These are phyloP conservation scores for Ferdinandea cuprea DNA, from an alignment of 2,888 invertebrate species.

Conservation along the genomic window DNA sequence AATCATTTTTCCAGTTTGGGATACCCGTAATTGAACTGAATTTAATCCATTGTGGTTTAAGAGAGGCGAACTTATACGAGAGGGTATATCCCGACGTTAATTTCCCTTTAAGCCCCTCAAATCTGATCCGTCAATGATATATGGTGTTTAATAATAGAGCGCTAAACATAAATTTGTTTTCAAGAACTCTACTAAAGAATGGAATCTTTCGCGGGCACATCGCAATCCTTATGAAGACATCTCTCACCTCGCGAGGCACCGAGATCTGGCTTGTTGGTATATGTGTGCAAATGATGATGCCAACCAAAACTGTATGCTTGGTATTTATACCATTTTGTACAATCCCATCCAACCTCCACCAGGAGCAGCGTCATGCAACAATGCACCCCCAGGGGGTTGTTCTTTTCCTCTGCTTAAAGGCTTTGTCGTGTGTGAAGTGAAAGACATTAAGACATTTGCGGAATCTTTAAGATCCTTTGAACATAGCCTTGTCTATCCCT, in stretches of 20 bases:
- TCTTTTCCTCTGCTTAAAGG: slow-evolving; percentile 8
- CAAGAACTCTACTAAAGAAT: slow-evolving; percentile 51
- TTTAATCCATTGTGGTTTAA: slow-evolving; percentile 41
- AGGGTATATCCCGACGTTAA: slow-evolving; percentile 62
- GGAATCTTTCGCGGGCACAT: slow-evolving; percentile 49
- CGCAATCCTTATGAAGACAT: slow-evolving; percentile 56
- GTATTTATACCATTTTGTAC: slow-evolving; percentile 57
- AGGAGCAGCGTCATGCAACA: slow-evolving; percentile 58
- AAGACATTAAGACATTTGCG: slow-evolving; percentile 68
- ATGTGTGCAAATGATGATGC: slow-evolving; percentile 47
- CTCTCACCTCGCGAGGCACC: slow-evolving; percentile 47
- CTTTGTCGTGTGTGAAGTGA: slow-evolving; percentile 18
- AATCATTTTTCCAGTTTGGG: slow-evolving; percentile 46
- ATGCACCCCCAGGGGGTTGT: slow-evolving; percentile 57
- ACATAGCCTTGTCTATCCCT: slow-evolving; percentile 27
- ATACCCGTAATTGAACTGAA: slow-evolving; percentile 68
- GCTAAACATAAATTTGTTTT: slow-evolving; percentile 71
- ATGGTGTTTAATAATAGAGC: slow-evolving; percentile 75
- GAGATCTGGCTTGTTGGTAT: slow-evolving; percentile 12
- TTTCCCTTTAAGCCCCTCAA: slow-evolving; percentile 69
- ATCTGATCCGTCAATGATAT: slow-evolving; percentile 73
- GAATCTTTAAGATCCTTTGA: slow-evolving; percentile 56
- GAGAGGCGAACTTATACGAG: slow-evolving; percentile 22
- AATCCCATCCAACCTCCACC: slow-evolving; percentile 45
- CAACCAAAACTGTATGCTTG: slow-evolving; percentile 29